A percentile compares a stretch with the other conserved stretches of the same genome.
Conservation (phyloP, 2,113 vertebrate genomes). For the Malurus alboscapulatus region DNA sequence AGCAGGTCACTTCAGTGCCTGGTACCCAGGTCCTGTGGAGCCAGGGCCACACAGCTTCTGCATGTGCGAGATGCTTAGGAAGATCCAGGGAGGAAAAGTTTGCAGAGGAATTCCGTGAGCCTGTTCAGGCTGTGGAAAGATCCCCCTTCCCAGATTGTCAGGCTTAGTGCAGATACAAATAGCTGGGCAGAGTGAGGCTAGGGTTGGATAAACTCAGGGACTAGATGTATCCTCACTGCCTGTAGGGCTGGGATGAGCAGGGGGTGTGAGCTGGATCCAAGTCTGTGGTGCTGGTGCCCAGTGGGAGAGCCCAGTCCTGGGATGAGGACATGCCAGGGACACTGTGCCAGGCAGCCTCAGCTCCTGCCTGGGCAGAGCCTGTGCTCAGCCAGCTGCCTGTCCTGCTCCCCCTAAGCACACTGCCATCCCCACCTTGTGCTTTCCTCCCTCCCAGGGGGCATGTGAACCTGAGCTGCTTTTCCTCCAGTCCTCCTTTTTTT, state of each 20-base stretch:
- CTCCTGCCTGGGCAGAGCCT: background rate
- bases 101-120: background rate
- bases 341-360: background rate
- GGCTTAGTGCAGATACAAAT: background rate
- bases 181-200: background rate
- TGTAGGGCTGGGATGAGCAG: background rate
- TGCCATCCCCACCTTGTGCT: background rate
- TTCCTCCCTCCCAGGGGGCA: background rate
- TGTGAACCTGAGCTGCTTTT: background rate
- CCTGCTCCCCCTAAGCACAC: background rate
- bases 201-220: background rate
- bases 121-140: background rate
- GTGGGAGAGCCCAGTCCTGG: background rate
- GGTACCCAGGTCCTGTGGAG: background rate
- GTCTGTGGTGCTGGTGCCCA: background rate
- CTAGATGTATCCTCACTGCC: background rate
- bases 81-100: background rate
- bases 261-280: background rate
- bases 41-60: background rate
- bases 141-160: background rate
- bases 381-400: background rate
- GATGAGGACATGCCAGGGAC: background rate
- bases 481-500: background rate
- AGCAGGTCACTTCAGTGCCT: background rate
- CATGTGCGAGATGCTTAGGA: fast-evolving